Conservation (phyloP, 2,113 vertebrate species). For the Pelecanus crispus region DNA sequence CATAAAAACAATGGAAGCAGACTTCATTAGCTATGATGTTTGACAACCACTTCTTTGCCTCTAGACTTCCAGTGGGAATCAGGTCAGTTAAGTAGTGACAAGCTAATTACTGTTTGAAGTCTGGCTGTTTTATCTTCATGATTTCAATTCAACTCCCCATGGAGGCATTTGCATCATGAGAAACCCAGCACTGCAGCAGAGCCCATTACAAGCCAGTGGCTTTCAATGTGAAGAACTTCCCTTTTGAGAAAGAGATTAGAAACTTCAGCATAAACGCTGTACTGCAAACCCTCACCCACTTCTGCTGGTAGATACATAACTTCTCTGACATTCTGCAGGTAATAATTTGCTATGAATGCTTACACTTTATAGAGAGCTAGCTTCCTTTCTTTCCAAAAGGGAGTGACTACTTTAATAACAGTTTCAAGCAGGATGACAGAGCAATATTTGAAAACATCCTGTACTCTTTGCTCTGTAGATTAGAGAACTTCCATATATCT, state of each 20-base stretch:
- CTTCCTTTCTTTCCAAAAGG: background rate
- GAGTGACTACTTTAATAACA: background rate
- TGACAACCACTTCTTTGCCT: background rate
- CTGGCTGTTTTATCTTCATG: background rate
- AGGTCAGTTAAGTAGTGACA: conserved; percentile 2
- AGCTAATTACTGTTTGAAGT: conserved; percentile 38
- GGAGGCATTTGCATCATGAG: background rate
- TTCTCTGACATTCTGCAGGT: background rate
- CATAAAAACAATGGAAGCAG: background rate
- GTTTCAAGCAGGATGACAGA: background rate
- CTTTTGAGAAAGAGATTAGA: background rate
- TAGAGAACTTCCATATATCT: background rate
- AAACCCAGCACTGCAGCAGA: background rate
- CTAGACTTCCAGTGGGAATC: background rate
- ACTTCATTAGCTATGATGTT: background rate
- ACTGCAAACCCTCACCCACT: background rate
- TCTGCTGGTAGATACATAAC: background rate
- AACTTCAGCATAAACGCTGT: background rate
- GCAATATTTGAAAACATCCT: background rate
- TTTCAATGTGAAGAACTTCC: background rate
- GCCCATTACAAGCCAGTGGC: background rate
- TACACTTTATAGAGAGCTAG: background rate
- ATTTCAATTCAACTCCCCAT: background rate
- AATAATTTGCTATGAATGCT: background rate
- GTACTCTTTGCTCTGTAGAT: background rate